Percentiles rank a stretch among this genome's conserved stretches.
Evolutionary conservation across 2,113 vertebrate genomes (phyloP).

Genomic region (Fukomys damarensis): DNA sequence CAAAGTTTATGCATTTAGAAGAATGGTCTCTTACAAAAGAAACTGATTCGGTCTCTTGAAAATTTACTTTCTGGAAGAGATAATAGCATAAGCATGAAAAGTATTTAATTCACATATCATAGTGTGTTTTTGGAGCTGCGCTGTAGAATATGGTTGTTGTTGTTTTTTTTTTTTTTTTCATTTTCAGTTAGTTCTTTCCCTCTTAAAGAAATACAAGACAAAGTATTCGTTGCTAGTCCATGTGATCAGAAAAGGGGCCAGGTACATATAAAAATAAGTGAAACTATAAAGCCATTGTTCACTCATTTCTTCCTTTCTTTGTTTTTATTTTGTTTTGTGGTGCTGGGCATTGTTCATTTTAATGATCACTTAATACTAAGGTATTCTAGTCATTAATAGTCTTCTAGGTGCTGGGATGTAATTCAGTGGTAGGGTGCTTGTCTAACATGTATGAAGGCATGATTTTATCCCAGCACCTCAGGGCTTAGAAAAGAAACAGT

Average conservation of each 20-base stretch:
- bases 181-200: neutral
- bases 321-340: neutral
- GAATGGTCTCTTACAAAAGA: conserved; percentile 31
- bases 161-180: neutral
- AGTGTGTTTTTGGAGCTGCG: neutral
- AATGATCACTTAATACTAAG: neutral
- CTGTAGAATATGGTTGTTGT: neutral
- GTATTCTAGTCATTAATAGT: neutral
- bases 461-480: neutral
- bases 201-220: neutral
- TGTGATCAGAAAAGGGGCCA: neutral
- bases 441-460: neutral
- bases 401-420: neutral
- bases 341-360: neutral
- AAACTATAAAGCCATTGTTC: neutral
- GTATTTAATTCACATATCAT: neutral
- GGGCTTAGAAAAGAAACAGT: neutral
- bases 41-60: neutral
- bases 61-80: conserved; percentile 25
- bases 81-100: neutral
- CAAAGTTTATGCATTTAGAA: conserved; percentile 30
- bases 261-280: neutral
- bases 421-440: neutral
- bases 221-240: neutral
- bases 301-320: neutral